Evolutionary conservation across 2,113 vertebrate species (phyloP), one percentile per base, ranked within the genome.

Genomic region (Orientallactaga bullata): DNA sequence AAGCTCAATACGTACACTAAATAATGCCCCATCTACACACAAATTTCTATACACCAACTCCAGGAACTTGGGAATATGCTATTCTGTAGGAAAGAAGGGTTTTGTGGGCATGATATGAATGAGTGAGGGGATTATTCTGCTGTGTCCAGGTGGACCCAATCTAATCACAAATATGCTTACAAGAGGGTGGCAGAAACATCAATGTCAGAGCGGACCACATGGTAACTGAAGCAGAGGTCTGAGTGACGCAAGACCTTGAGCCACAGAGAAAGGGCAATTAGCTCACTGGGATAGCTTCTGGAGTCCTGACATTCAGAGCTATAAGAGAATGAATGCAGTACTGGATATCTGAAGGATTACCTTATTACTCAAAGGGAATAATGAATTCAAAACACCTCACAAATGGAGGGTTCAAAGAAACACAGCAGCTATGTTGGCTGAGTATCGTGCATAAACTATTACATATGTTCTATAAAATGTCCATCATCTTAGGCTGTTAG

Each of bases 151-250:
- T 42, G 23, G 9, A 21, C 21, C 16, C 15, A 20, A 13, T 10
- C n/a, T 26, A 42, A 26, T 28, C 20, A 37, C 11, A 65, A 13
- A 42, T 7, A 32, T 32, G 15, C 15, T 39, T 72, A 8, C 7
- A n/a, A 15, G 17, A 69, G 51, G 37, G n/a, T 76, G 26, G 18
- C 7, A 32, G 61, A 51, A 55, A 71, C 37, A 30, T 60, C 0
- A 5, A 16, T 8, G 9, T 39, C 65, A 15, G 3, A 47, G 42
- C 3, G n/a, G 21, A 6, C 7, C 2, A 10, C 2, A 18, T 2
- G 11, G 28, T 5, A 2, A 11, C 0, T 5, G 79, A n/a, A 30
- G 72, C 30, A 30, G 60, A 85, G 61, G 61, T 83, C n/a, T 60
- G 55, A 39, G 20, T 2, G 35, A 60, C 3, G 24, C 8, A 1